phyloP scores from a whole-genome alignment of 2,888 invertebrate genomes.

The Epinotia bilunana region DNA sequence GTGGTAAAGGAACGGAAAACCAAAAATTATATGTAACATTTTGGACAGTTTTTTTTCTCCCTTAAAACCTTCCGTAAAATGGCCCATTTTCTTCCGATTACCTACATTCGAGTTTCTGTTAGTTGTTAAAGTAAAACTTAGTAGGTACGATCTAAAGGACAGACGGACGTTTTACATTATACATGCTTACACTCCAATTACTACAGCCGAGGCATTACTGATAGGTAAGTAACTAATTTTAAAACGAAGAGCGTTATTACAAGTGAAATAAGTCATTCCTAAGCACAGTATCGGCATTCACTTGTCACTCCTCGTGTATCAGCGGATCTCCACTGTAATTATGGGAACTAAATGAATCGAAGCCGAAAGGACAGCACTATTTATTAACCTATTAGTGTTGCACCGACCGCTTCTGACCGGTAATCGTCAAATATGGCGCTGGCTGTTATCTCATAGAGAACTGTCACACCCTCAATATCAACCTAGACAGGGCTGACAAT shows the following conservation, averaged over 20 bases:
- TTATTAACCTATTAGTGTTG: slow-evolving; percentile 3
- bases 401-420: slow-evolving; percentile 1
- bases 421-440: neutral
- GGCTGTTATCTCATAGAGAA: neutral
- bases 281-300: slow-evolving; percentile 4
- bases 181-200: too few relatives aligned
- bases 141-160: too few relatives aligned
- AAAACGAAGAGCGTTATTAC: neutral
- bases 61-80: too few relatives aligned
- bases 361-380: slow-evolving; percentile 8
- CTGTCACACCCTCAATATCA: neutral
- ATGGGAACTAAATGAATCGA: slow-evolving; percentile 20
- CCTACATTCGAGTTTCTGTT: too few relatives aligned
- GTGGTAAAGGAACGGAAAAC: too few relatives aligned
- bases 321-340: slow-evolving; percentile 19
- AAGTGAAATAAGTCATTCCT: slow-evolving; percentile 6
- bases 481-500: too few relatives aligned
- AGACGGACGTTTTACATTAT: too few relatives aligned
- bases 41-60: too few relatives aligned
- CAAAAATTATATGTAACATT: too few relatives aligned
- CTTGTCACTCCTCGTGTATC: slow-evolving; percentile 19
- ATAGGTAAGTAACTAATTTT: neutral
- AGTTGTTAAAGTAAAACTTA: too few relatives aligned
- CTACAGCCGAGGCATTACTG: neutral
- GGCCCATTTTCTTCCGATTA: too few relatives aligned